These are phyloP conservation scores for Syngnathoides biaculeatus DNA, from an alignment of 2,113 vertebrate genomes.

Conservation along the genomic window DNA sequence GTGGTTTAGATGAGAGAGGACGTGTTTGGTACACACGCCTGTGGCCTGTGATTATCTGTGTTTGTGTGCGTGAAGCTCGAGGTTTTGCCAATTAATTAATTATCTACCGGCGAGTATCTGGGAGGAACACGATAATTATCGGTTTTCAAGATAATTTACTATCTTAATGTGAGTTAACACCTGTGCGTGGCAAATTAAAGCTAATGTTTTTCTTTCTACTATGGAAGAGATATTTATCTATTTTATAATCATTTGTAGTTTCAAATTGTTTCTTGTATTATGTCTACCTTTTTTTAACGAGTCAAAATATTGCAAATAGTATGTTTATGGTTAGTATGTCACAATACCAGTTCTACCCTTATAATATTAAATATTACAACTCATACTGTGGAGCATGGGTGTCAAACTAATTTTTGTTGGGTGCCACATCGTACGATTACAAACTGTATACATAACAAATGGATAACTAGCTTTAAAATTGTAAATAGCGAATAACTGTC, in stretches of 20 bases:
- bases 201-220: not conserved
- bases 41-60: conserved; percentile 4
- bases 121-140: not conserved
- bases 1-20: conserved; percentile 26
- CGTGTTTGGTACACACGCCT: conserved; percentile 34
- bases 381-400: too few species aligned
- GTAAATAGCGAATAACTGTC: too few species aligned
- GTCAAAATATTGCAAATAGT: not conserved
- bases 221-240: not conserved
- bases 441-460: too few species aligned
- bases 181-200: not conserved
- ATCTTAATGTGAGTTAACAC: not conserved
- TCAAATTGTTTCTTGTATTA: not conserved
- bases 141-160: not conserved
- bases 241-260: not conserved
- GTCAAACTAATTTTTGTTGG: too few species aligned
- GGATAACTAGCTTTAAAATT: too few species aligned
- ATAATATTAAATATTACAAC: not conserved
- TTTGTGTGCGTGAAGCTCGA: not conserved
- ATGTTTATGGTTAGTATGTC: too few species aligned
- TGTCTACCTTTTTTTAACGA: not conserved
- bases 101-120: not conserved
- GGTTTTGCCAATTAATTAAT: conserved; percentile 1
- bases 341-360: not conserved
- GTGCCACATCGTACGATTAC: too few species aligned